A percentile compares a stretch with the other conserved stretches of the same genome.
Evolutionary conservation across 2,797 vertebrate genomes (phyloP).

Genomic region (Eupleurogrammus muticus): DNA sequence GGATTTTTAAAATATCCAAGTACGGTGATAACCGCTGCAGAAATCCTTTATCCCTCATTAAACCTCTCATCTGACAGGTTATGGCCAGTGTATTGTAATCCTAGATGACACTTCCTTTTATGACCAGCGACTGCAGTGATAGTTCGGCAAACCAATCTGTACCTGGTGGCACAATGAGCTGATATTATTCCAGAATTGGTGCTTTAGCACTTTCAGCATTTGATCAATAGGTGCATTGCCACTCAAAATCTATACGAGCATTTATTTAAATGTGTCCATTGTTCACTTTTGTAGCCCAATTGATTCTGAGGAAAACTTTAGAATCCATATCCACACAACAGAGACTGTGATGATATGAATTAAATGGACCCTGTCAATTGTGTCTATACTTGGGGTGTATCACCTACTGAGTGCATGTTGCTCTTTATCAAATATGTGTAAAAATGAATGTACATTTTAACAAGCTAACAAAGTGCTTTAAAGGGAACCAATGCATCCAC

Average conservation of each 20-base stretch:
- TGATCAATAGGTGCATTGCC: constrained; percentile 2
- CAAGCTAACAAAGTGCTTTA: too few species aligned
- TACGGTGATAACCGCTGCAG: constrained; percentile 31
- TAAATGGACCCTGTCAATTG: neutral
- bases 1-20: constrained; percentile 52
- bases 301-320: neutral
- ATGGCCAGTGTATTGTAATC: constrained; percentile 20
- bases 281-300: neutral
- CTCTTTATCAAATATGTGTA: too few species aligned
- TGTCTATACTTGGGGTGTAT: neutral
- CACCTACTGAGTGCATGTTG: neutral
- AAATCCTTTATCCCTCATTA: neutral
- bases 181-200: constrained; percentile 6
- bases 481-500: too few species aligned
- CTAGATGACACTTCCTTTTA: constrained; percentile 6
- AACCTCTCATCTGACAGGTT: constrained; percentile 18
- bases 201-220: neutral
- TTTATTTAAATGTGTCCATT: neutral
- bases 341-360: neutral
- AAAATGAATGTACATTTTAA: too few species aligned
- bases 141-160: constrained; percentile 18
- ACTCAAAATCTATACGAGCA: constrained; percentile 1
- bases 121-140: neutral
- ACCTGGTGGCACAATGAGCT: neutral
- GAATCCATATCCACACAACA: too few species aligned